phyloP scores from a whole-genome alignment of 2,113 vertebrate species.

The Echinops telfairi region DNA sequence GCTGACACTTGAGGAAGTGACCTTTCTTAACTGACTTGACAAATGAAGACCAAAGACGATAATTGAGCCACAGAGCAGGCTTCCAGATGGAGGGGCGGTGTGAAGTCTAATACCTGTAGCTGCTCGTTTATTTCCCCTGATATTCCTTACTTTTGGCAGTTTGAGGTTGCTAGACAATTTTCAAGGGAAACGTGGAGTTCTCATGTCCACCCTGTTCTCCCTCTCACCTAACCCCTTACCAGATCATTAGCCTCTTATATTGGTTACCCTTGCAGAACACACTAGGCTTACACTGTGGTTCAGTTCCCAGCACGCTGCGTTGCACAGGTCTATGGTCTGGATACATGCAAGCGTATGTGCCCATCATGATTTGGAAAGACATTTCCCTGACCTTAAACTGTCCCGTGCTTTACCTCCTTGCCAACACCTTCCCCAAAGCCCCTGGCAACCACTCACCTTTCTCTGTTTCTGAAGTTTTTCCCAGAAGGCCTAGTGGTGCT shows the following conservation, averaged over 20 bases:
- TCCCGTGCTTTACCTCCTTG: no score
- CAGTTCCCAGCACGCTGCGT: no score
- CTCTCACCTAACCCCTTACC: not conserved
- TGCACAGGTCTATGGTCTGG: no score
- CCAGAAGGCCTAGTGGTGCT: not conserved
- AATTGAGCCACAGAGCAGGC: slow-evolving; percentile 19
- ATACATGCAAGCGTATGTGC: no score
- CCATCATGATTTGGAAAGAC: no score
- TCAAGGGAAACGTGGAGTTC: not conserved
- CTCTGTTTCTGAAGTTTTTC: not conserved
- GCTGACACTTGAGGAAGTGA: slow-evolving; percentile 82
- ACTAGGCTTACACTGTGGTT: not conserved
- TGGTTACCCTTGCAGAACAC: not conserved
- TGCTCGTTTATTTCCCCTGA: not conserved
- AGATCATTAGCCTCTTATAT: not conserved
- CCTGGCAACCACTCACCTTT: no score
- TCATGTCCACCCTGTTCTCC: no score
- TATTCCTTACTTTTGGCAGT: not conserved
- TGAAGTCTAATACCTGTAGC: not conserved
- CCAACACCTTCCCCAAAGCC: no score
- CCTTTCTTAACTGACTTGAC: slow-evolving; percentile 80
- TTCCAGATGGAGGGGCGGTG: not conserved
- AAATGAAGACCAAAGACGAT: slow-evolving; percentile 48
- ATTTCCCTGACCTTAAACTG: no score
- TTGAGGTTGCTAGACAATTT: not conserved